These are phyloP conservation scores for Listronotus bonariensis DNA, from an alignment of 1,140 invertebrate genomes.

Conservation along the genomic window DNA sequence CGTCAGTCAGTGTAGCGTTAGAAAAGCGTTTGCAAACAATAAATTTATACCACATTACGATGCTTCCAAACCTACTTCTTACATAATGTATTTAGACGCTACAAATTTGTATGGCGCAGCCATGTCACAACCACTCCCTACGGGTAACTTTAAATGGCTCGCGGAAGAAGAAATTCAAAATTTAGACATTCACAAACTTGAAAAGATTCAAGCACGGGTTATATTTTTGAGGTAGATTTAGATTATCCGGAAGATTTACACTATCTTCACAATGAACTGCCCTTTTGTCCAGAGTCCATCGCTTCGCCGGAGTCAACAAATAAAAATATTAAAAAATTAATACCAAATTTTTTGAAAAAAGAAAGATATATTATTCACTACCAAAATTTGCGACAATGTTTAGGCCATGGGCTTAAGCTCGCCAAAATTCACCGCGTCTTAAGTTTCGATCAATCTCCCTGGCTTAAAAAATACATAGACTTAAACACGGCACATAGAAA, in stretches of 20 bases:
- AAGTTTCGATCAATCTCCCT: constrained; percentile 50
- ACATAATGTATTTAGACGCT: too few species aligned
- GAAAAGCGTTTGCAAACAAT: too few species aligned
- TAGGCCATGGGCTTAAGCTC: constrained; percentile 50
- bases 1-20: too few species aligned
- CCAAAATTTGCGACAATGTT: constrained; percentile 48
- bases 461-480: constrained; percentile 54
- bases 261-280: constrained; percentile 52
- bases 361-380: constrained; percentile 55
- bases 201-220: too few species aligned
- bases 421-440: constrained; percentile 46
- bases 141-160: too few species aligned
- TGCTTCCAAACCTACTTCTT: too few species aligned
- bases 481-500: constrained; percentile 50
- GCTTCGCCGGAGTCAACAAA: constrained; percentile 20
- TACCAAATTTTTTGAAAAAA: constrained; percentile 54
- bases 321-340: constrained; percentile 54
- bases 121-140: too few species aligned
- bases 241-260: constrained; percentile 50
- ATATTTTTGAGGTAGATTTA: constrained; percentile 58
- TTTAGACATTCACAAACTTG: too few species aligned
- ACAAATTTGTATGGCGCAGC: too few species aligned
- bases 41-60: too few species aligned
- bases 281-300: constrained; percentile 51
- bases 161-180: too few species aligned